Percentiles rank a stretch among this genome's conserved stretches.
phyloP scores from a whole-genome alignment of 1,140 invertebrate species.

The Drosophila leontia region DNA sequence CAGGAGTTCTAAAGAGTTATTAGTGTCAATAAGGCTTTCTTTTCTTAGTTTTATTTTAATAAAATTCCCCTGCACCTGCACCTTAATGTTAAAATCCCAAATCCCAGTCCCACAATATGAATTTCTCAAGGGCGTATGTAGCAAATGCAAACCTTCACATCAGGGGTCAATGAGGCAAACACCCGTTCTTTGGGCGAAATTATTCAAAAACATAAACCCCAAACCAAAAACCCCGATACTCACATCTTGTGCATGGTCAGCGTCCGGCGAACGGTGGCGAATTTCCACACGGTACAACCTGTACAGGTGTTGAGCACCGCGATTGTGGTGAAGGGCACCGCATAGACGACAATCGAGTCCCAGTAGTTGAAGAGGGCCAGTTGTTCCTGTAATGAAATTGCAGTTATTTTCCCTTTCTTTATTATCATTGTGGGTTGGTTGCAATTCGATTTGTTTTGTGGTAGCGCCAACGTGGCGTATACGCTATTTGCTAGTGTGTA shows the following conservation, averaged over 20 bases:
- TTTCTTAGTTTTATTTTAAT: not conserved
- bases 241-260: constrained; percentile 85
- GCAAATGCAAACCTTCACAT: not conserved
- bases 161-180: constrained; percentile 1
- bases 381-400: constrained; percentile 72
- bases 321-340: constrained; percentile 90
- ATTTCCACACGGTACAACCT: constrained; percentile 87
- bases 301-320: constrained; percentile 90
- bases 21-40: too few relatives aligned
- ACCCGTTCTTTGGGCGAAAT: not conserved
- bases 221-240: constrained; percentile 12
- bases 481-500: constrained; percentile 30
- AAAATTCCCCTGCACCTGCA: not conserved
- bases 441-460: constrained; percentile 36
- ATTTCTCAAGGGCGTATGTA: constrained; percentile 2
- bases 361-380: constrained; percentile 89
- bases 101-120: not conserved
- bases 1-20: too few relatives aligned
- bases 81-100: not conserved
- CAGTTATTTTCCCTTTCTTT: constrained; percentile 7
- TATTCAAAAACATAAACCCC: constrained; percentile 10
- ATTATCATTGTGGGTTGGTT: constrained; percentile 8
- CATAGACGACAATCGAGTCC: constrained; percentile 90
- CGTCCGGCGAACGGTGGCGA: constrained; percentile 86
- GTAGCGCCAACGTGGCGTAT: constrained; percentile 31